A percentile compares a stretch with the other conserved stretches of the same genome.
Evolutionary conservation across 1,140 invertebrate species (phyloP).

Genomic region (Cecropterus lyciades): DNA sequence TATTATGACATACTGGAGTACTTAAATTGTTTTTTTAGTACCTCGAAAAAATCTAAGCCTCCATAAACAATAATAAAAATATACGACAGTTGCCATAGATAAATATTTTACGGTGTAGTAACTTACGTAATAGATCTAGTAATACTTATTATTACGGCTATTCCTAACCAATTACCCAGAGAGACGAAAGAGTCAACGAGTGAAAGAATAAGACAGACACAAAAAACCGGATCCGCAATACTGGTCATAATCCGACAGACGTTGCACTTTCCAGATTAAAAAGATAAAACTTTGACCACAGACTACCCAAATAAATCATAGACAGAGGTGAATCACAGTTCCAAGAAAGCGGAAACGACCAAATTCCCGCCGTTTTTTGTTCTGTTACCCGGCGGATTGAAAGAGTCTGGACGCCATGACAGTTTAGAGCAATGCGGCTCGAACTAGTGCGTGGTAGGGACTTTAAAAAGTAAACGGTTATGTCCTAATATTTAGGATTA

Average conservation of each 20-base stretch:
- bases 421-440: not conserved
- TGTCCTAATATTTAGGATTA: no score
- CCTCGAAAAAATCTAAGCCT: no score
- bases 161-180: not conserved
- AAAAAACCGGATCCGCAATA: constrained; percentile 25
- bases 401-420: not conserved
- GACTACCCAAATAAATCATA: constrained; percentile 73
- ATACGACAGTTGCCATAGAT: no score
- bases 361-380: constrained; percentile 72
- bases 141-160: not conserved
- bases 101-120: not conserved
- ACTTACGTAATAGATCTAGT: not conserved
- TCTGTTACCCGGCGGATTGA: constrained; percentile 46
- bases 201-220: constrained; percentile 7
- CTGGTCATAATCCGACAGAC: constrained; percentile 25
- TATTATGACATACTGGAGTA: no score
- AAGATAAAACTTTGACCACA: constrained; percentile 55
- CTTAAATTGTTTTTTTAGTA: no score
- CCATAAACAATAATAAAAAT: no score
- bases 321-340: constrained; percentile 71
- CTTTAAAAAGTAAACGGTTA: not conserved
- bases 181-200: not conserved
- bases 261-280: constrained; percentile 36
- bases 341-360: constrained; percentile 74
- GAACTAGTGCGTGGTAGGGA: not conserved